Base-by-base conservation (phyloP, 2,888 invertebrate genomes). In the Sceliomorpha sp. region DNA sequence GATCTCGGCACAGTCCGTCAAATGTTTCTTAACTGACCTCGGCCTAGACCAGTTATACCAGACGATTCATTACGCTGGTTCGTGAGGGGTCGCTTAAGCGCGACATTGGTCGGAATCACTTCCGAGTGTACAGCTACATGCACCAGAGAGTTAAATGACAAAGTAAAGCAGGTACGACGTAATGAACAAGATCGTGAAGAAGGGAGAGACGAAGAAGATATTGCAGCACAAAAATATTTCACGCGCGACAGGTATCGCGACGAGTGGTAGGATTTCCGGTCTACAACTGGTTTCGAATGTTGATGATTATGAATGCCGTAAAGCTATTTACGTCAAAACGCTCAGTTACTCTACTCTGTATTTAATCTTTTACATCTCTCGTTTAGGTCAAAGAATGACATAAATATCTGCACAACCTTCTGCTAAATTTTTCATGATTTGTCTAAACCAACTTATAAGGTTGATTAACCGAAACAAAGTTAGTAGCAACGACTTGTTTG, bases 371-470 rank as follows among this genome's bases (percentile, higher is more conserved):
- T n/a, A n/a, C n/a, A n/a, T n/a, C n/a, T n/a, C n/a, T n/a, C n/a
- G n/a, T n/a, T n/a, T n/a, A n/a, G n/a, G n/a, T n/a, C n/a, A n/a
- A n/a, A n/a, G n/a, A n/a, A n/a, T n/a, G n/a, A n/a, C n/a, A n/a
- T n/a, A n/a, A n/a, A n/a, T n/a, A n/a, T n/a, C n/a, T n/a, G n/a
- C n/a, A n/a, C n/a, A n/a, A 73, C 73, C 76, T 77, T 75, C 74
- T 73, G 75, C 77, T 74, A 75, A 76, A 77, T 78, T 78, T 79
- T 78, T 76, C 80, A 82, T 77, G 79, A 75, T 14, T 42, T 6
- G 8, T 12, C 20, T 7, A 6, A 32, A 17, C 9, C 17, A 2
- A 9, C 2, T 29, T 8, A 29, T 5, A 9, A 7, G 29, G 9
- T 8, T 8, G 8, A 8, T 29, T 29, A 8, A 29, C 4, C 29